Conservation (phyloP, 2,113 vertebrate species). For the Picathartes gymnocephalus region DNA sequence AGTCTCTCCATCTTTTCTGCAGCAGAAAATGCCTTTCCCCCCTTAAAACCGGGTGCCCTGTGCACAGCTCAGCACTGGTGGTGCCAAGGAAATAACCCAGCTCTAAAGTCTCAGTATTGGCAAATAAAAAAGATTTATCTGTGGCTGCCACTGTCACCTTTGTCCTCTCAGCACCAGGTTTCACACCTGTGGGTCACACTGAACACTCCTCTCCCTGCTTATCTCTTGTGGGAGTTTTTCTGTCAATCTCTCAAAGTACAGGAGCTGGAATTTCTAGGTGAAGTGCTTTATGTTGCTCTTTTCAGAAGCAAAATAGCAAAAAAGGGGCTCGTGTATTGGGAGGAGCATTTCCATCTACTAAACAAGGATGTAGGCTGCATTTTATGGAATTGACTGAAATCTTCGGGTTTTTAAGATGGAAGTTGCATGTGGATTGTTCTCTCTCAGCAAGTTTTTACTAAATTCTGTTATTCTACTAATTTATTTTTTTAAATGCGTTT, state of each 20-base stretch:
- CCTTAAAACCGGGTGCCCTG: too few species aligned
- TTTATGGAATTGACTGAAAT: not conserved
- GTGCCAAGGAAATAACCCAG: not conserved
- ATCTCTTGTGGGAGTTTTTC: not conserved
- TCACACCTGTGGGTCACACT: not conserved
- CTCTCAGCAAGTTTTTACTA: not conserved
- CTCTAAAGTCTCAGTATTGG: rapidly evolving
- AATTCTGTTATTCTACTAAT: not conserved
- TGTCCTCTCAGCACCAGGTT: not conserved
- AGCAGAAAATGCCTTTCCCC: not conserved
- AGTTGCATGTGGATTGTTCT: not conserved
- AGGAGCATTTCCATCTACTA: not conserved
- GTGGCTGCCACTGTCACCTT: not conserved
- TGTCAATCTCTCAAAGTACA: not conserved
- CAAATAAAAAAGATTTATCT: not conserved
- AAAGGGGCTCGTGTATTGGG: rapidly evolving
- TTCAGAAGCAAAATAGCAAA: not conserved
- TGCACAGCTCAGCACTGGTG: not conserved
- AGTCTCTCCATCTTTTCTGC: not conserved
- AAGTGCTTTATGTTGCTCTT: not conserved
- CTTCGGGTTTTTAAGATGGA: rapidly evolving
- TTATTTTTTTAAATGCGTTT: rapidly evolving
- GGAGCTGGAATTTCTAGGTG: not conserved
- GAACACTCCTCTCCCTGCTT: not conserved
- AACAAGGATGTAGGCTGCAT: not conserved